Conservation (phyloP, 2,888 invertebrate species). For the Mallateleia sp. region DNA sequence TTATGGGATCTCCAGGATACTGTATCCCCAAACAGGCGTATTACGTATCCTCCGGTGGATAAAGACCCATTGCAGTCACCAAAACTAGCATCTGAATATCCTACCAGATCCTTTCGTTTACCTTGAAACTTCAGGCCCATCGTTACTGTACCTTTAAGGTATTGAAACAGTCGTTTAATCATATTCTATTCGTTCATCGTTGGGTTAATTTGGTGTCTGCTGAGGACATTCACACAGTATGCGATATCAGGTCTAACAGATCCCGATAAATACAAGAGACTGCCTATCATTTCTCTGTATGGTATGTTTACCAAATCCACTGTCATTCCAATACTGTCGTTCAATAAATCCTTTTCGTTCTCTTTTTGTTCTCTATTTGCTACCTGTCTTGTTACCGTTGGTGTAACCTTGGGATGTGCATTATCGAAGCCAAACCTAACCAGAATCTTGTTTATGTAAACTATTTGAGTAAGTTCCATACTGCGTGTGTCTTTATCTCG, state of each 20-base stretch:
- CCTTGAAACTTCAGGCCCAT: too few relatives aligned
- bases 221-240: background rate
- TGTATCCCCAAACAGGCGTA: too few relatives aligned
- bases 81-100: too few relatives aligned
- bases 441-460: background rate
- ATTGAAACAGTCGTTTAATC: too few relatives aligned
- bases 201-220: background rate
- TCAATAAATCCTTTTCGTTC: too few relatives aligned
- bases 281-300: slow-evolving; percentile 7
- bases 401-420: background rate
- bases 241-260: background rate
- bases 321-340: background rate
- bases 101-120: too few relatives aligned
- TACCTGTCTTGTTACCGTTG: background rate
- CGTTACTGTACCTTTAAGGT: too few relatives aligned
- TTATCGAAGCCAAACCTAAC: background rate
- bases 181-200: background rate
- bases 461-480: background rate
- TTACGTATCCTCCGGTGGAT: too few relatives aligned
- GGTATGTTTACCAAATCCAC: background rate
- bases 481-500: background rate
- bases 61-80: too few relatives aligned
- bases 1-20: too few relatives aligned
- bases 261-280: slow-evolving; percentile 5
- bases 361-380: too few relatives aligned